Percentiles rank a stretch among this genome's conserved stretches.
Conservation (phyloP, 2,888 invertebrate species). For the Machimus atricapillus region DNA sequence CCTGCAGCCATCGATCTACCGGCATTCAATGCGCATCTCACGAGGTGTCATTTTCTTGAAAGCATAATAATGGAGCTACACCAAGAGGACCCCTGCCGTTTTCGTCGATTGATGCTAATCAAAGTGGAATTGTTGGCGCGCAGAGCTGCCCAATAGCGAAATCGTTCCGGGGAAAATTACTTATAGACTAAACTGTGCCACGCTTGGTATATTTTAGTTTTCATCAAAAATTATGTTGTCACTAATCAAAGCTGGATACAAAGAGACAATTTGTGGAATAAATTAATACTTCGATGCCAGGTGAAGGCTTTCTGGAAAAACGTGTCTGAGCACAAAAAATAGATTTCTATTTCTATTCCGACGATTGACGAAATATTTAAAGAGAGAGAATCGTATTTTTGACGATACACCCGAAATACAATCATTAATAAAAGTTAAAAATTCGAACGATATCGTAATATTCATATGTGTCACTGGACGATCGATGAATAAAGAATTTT, state of each 20-base stretch:
- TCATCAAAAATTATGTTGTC: constrained; percentile 6
- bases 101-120: constrained; percentile 6
- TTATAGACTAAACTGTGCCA: neutral
- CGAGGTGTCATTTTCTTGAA: constrained; percentile 25
- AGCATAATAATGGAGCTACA: constrained; percentile 8
- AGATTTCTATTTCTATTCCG: neutral
- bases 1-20: constrained; percentile 4
- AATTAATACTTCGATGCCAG: neutral
- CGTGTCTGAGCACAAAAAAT: neutral
- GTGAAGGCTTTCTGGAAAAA: neutral
- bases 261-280: constrained; percentile 26
- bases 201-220: constrained; percentile 30
- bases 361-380: neutral
- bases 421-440: constrained; percentile 23
- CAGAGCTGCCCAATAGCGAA: constrained; percentile 18
- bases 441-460: constrained; percentile 22
- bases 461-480: constrained; percentile 8
- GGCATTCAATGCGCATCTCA: constrained; percentile 3
- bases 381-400: neutral
- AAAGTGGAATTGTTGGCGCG: constrained; percentile 30
- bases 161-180: neutral
- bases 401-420: neutral
- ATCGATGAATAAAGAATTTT: constrained; percentile 23
- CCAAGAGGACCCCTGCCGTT: neutral
- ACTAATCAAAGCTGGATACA: constrained; percentile 30